Evolutionary conservation across 2,888 invertebrate genomes (phyloP).

Genomic region (Cinara cedri): DNA sequence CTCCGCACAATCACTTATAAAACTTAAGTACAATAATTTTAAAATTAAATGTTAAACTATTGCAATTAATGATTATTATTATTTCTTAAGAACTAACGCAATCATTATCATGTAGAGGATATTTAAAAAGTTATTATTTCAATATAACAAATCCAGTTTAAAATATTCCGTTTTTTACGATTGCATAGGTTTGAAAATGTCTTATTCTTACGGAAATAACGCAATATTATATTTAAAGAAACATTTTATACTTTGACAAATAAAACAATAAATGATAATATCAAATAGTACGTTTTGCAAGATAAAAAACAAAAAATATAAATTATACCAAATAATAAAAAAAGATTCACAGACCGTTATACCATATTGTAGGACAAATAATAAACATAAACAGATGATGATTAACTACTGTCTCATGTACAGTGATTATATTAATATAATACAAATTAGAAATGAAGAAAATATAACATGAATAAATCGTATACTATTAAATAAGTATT

Average conservation of each 20-base stretch:
- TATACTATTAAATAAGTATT: slow-evolving; percentile 33
- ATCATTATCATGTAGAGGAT: neutral
- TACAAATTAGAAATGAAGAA: slow-evolving; percentile 19
- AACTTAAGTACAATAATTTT: neutral
- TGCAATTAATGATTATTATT: neutral
- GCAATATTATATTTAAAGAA: neutral
- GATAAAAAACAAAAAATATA: neutral
- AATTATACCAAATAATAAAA: neutral
- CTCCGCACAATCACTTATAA: neutral
- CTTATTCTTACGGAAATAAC: neutral
- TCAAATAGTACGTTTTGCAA: slow-evolving; percentile 2
- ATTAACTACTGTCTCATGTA: slow-evolving; percentile 22
- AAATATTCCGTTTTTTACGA: slow-evolving; percentile 21
- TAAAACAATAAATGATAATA: slow-evolving; percentile 23
- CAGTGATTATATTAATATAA: slow-evolving; percentile 10
- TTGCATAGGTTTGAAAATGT: slow-evolving; percentile 9
- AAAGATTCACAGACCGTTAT: neutral
- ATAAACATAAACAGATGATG: slow-evolving; percentile 12
- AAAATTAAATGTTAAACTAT: neutral
- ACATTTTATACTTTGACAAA: neutral
- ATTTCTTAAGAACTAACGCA: neutral
- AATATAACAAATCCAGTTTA: neutral
- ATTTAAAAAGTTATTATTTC: neutral
- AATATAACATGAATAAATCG: slow-evolving; percentile 21
- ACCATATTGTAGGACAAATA: neutral